phyloP scores from a whole-genome alignment of 1,140 invertebrate species.

The Cyphomyrmex costatus region DNA sequence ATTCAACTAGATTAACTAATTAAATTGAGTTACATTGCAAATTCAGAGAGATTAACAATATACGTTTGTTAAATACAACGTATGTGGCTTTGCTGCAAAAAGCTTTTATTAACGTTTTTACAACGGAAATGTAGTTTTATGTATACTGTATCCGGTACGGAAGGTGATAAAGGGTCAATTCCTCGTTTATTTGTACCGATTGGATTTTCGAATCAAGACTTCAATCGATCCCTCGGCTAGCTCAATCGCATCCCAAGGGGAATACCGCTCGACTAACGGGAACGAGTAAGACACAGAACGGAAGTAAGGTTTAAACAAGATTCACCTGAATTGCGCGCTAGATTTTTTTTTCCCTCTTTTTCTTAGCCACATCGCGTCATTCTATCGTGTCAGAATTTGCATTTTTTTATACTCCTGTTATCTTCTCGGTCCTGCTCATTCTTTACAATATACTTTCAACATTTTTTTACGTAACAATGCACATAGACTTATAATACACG shows the following conservation, averaged over 20 bases:
- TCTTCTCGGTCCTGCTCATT: background rate
- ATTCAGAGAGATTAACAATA: background rate
- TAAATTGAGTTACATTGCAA: background rate
- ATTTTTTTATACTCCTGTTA: constrained; percentile 50
- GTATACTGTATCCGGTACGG: background rate
- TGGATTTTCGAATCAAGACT: constrained; percentile 54
- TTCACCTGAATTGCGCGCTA: constrained; percentile 43
- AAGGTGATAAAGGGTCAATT: constrained; percentile 59
- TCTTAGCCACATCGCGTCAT: background rate
- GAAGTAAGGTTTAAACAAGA: constrained; percentile 57
- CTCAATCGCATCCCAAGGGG: constrained; percentile 67
- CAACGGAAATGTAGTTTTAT: constrained; percentile 1
- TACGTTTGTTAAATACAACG: background rate
- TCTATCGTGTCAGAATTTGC: constrained; percentile 34
- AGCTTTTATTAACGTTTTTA: constrained; percentile 20
- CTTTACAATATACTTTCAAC: constrained; percentile 15
- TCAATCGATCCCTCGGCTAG: constrained; percentile 56
- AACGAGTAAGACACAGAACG: constrained; percentile 24
- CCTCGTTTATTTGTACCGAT: constrained; percentile 60
- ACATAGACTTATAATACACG: background rate
- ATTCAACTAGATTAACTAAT: background rate
- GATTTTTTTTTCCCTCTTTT: constrained; percentile 12
- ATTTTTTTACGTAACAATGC: constrained; percentile 26
- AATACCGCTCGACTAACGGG: constrained; percentile 46
- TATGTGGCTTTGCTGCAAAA: background rate